Percentiles rank a stretch among this genome's conserved stretches.
Evolutionary conservation across 2,797 vertebrate genomes (phyloP).

Genomic region (Pampus argenteus): DNA sequence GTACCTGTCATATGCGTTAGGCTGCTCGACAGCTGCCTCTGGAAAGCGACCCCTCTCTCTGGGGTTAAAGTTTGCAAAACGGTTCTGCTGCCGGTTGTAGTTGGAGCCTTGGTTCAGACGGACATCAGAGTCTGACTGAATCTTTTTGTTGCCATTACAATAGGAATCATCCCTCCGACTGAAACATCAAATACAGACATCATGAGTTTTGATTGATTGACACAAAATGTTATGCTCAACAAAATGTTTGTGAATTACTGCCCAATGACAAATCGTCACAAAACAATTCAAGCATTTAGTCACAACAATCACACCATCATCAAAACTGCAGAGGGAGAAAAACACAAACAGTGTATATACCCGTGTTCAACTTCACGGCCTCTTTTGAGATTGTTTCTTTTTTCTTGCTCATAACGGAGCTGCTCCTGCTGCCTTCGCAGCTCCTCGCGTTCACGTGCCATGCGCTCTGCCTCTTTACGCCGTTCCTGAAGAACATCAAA

Average conservation of each 20-base stretch:
- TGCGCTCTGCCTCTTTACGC: slow-evolving; percentile 96
- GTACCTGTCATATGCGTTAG: slow-evolving; percentile 92
- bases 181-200: slow-evolving; percentile 36
- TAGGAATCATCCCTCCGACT: slow-evolving; percentile 93
- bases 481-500: slow-evolving; percentile 84
- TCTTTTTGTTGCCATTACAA: slow-evolving; percentile 96
- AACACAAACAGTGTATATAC: slow-evolving; percentile 68
- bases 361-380: slow-evolving; percentile 95
- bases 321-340: background rate
- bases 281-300: background rate
- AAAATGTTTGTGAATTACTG: background rate
- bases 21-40: slow-evolving; percentile 86
- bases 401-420: slow-evolving; percentile 96
- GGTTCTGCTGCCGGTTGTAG: slow-evolving; percentile 92
- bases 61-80: slow-evolving; percentile 93
- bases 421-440: slow-evolving; percentile 96
- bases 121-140: slow-evolving; percentile 89
- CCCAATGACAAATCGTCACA: background rate
- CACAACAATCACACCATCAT: too few species aligned
- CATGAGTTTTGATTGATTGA: too few species aligned
- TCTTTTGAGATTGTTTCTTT: slow-evolving; percentile 95
- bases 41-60: slow-evolving; percentile 91
- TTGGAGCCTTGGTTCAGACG: slow-evolving; percentile 91
- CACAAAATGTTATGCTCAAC: background rate
- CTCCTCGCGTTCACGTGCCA: slow-evolving; percentile 95